A percentile compares a stretch with the other conserved stretches of the same genome.
Conservation (phyloP, 2,113 vertebrate genomes). For the Aplodontia rufa region DNA sequence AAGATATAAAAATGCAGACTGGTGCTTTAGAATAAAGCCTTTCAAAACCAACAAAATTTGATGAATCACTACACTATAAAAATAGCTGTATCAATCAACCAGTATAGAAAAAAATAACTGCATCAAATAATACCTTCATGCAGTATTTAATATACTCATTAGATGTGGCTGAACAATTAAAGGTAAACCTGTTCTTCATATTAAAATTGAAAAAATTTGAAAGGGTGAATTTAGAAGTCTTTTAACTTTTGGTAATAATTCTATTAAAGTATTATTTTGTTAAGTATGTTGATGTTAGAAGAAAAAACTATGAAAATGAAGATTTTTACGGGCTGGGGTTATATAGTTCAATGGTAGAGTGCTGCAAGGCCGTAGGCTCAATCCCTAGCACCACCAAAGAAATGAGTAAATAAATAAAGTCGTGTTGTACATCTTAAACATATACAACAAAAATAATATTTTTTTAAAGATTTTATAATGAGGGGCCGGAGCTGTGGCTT, state of each 20-base stretch:
- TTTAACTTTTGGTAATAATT: background rate
- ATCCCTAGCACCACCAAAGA: background rate
- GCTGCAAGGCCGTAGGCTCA: background rate
- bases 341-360: background rate
- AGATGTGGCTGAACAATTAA: background rate
- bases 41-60: slow-evolving; percentile 26
- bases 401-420: background rate
- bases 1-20: background rate
- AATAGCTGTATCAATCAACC: background rate
- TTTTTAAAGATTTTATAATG: background rate
- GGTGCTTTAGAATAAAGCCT: background rate
- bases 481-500: too few relatives aligned
- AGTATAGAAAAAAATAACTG: background rate
- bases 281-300: background rate
- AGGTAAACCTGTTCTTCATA: background rate
- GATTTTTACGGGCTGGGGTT: background rate
- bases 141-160: background rate
- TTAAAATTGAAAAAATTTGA: background rate
- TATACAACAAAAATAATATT: background rate
- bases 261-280: background rate
- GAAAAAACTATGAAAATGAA: background rate
- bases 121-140: background rate
- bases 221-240: background rate
- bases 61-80: background rate
- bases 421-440: background rate